Base-by-base conservation (phyloP, 2,113 vertebrate genomes). In the Eptesicus fuscus region DNA sequence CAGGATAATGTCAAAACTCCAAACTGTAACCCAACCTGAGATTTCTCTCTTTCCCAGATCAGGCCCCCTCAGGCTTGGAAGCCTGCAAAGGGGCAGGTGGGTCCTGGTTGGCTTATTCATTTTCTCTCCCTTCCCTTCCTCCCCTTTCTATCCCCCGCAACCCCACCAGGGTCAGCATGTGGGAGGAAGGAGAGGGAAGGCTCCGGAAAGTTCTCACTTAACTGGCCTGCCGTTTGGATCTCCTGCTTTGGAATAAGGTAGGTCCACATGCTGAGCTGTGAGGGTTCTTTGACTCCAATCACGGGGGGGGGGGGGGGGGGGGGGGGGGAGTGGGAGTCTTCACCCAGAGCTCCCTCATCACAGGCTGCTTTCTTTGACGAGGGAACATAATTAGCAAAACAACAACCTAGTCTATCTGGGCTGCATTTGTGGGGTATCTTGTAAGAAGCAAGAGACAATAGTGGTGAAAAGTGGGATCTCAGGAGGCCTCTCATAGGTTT, bases 281-380 rank as follows among this genome's bases (percentile, higher is more conserved):
- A 17, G 51, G 51, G 23, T 37, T 40, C 22, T 56, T 37, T 79
- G n/a, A 56, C 51, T 22, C 13, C 2, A 23, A 40, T 80, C 51
- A 17, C 20, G 2, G 2, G 30, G 30, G 28, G 4, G 1, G 28
- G 30, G 28, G 8, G 42, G 76, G 3, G 11, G 12, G 23, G 2
- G 2, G 30, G 30, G 28, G 4, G 1, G 28, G 30, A 12, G 8
- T 28, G 76, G 4, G 11, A 7, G 13, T 59, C 23, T 37, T 59
- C 23, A 9, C 51, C 4, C 23, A 37, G 77, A 28, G 13, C 23
- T 79, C 35, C 7, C 23, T 80, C 77, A 28, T 59, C 51, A 40
- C 51, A 59, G 51, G 35, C 35, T 59, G 35, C 35, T 3, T 59
- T 13, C 23, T 56, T 80, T 59, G 35, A 56, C 4, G 51, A 80